These are phyloP conservation scores for Bubalus kerabau DNA, from an alignment of 2,113 vertebrate species.

Conservation along the genomic window DNA sequence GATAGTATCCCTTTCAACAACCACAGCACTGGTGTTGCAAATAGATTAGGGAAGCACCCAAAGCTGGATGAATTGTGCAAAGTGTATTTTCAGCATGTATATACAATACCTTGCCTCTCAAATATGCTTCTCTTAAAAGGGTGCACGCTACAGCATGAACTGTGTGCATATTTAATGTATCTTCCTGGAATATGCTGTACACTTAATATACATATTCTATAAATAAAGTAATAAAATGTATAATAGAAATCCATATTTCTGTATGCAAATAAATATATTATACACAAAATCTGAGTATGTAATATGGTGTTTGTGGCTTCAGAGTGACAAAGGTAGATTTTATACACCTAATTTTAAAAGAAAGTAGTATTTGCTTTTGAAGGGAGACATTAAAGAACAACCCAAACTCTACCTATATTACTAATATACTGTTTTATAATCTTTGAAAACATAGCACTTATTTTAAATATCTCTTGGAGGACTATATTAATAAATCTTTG, in stretches of 20 bases:
- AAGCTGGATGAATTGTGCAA: constrained; percentile 57
- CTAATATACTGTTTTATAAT: background rate
- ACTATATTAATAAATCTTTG: constrained; percentile 41
- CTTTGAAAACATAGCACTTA: background rate
- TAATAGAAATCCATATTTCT: constrained; percentile 75
- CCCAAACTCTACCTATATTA: background rate
- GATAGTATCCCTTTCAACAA: constrained; percentile 19
- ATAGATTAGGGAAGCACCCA: constrained; percentile 62
- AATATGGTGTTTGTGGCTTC: constrained; percentile 41
- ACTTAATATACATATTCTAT: constrained; percentile 63
- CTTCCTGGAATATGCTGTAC: constrained; percentile 64
- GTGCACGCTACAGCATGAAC: constrained; percentile 71
- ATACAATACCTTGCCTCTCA: constrained; percentile 55
- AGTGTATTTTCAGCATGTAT: constrained; percentile 71
- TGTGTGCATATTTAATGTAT: constrained; percentile 65
- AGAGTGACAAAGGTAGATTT: background rate
- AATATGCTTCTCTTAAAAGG: constrained; percentile 64
- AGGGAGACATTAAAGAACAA: background rate
- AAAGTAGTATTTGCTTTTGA: background rate
- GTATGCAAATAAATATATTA: constrained; percentile 76
- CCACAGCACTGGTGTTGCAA: constrained; percentile 36
- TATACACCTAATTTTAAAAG: background rate
- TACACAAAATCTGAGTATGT: constrained; percentile 54
- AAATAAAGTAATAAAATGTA: constrained; percentile 69
- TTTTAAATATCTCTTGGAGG: constrained; percentile 37